These are phyloP conservation scores for Seriola quinqueradiata DNA, from an alignment of 2,113 vertebrate genomes.

Conservation along the genomic window DNA sequence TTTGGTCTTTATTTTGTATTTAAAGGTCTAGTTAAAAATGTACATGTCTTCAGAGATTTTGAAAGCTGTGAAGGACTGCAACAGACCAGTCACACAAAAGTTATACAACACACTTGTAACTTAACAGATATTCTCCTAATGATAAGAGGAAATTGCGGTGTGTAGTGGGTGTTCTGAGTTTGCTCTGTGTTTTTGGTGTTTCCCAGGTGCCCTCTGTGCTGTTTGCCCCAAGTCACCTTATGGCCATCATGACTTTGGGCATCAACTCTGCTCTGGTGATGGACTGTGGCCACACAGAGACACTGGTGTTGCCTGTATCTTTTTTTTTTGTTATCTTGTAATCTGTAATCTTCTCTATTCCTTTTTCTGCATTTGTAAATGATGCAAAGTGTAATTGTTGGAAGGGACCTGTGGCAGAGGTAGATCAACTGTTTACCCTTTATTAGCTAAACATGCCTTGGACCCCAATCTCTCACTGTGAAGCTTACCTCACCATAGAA, in stretches of 20 bases:
- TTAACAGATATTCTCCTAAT: not conserved
- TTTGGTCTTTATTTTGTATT: no score
- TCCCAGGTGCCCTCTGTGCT: slow-evolving; percentile 94
- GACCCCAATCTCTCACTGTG: not conserved
- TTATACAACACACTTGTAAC: no score
- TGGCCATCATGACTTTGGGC: slow-evolving; percentile 96
- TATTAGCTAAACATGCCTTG: not conserved
- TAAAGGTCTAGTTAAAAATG: no score
- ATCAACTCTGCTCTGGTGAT: slow-evolving; percentile 97
- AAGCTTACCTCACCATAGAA: not conserved
- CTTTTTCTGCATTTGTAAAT: not conserved
- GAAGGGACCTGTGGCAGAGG: not conserved
- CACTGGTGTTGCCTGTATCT: slow-evolving; percentile 96
- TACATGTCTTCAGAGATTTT: no score
- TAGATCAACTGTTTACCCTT: not conserved
- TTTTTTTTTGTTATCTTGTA: slow-evolving; percentile 39
- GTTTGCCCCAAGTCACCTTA: slow-evolving; percentile 96
- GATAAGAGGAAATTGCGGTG: not conserved
- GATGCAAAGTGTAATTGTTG: not conserved
- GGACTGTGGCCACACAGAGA: slow-evolving; percentile 96
- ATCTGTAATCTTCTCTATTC: not conserved
- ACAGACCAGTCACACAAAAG: no score
- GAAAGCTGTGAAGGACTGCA: not conserved
- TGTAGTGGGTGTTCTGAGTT: not conserved
- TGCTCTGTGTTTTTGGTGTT: not conserved